These are phyloP conservation scores for Lagorchestes hirsutus DNA, from an alignment of 2,797 vertebrate genomes.

Conservation along the genomic window DNA sequence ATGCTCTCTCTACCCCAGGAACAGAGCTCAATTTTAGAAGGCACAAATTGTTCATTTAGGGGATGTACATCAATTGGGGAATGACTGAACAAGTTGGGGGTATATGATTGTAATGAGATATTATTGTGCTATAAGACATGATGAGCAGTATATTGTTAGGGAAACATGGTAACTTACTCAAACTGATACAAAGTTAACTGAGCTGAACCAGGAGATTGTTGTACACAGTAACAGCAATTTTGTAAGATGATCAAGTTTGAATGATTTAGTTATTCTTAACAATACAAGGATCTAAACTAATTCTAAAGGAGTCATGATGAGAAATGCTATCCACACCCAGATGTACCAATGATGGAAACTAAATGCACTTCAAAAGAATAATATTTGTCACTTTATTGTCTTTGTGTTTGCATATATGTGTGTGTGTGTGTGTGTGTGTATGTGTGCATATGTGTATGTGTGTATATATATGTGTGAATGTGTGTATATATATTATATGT, in stretches of 20 bases:
- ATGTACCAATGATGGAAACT: too few relatives aligned
- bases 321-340: neutral
- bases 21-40: too few relatives aligned
- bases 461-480: too few relatives aligned
- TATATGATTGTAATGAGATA: neutral
- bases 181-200: neutral
- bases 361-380: too few relatives aligned
- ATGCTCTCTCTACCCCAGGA: too few relatives aligned
- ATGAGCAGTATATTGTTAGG: neutral
- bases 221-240: neutral
- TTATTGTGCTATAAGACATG: neutral
- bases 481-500: too few relatives aligned
- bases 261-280: neutral
- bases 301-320: neutral
- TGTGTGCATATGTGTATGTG: too few relatives aligned
- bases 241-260: neutral
- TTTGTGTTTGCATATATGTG: too few relatives aligned
- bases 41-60: neutral
- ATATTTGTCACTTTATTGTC: too few relatives aligned
- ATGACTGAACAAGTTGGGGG: neutral
- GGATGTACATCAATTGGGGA: neutral
- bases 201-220: neutral
- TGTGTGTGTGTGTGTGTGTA: too few relatives aligned
- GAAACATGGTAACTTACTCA: fast-evolving
- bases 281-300: neutral